Evolutionary conservation across 2,797 vertebrate species (phyloP).

Genomic region (Xenops minutus): DNA sequence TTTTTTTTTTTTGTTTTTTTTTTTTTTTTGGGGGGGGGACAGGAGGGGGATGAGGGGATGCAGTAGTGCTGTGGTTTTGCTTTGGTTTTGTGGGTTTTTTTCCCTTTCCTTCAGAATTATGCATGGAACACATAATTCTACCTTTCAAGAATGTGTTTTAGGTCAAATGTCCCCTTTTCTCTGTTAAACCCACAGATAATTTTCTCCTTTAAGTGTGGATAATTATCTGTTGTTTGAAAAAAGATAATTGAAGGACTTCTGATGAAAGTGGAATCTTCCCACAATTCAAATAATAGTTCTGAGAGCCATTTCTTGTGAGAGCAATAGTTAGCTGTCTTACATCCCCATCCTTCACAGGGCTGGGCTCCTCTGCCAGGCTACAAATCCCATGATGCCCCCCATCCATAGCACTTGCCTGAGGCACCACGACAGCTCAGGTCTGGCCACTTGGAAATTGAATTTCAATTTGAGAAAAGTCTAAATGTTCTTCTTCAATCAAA

Average conservation of each 20-base stretch:
- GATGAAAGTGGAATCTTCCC: neutral
- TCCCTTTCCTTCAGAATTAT: neutral
- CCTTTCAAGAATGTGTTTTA: neutral
- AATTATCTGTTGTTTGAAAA: constrained; percentile 37
- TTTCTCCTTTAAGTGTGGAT: constrained; percentile 6
- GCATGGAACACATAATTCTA: neutral
- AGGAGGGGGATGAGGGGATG: too few relatives aligned
- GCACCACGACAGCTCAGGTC: neutral
- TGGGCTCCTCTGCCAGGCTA: constrained; percentile 12
- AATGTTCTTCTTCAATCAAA: constrained; percentile 51
- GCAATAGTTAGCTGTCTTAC: constrained; percentile 20
- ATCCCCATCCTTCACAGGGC: constrained; percentile 2
- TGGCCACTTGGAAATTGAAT: constrained; percentile 5
- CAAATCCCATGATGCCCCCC: constrained; percentile 31
- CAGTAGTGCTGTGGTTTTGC: neutral
- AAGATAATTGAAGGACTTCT: constrained; percentile 12
- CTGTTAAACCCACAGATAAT: neutral
- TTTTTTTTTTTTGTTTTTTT: too few relatives aligned
- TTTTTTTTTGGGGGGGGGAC: too few relatives aligned
- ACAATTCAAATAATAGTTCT: constrained; percentile 26
- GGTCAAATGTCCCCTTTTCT: neutral
- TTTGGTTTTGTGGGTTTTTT: neutral
- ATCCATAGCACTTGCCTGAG: constrained; percentile 27
- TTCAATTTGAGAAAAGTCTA: constrained; percentile 44
- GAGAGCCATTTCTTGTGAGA: constrained; percentile 52